These are phyloP conservation scores for Halictus ligatus DNA, from an alignment of 2,888 invertebrate genomes.

Conservation along the genomic window DNA sequence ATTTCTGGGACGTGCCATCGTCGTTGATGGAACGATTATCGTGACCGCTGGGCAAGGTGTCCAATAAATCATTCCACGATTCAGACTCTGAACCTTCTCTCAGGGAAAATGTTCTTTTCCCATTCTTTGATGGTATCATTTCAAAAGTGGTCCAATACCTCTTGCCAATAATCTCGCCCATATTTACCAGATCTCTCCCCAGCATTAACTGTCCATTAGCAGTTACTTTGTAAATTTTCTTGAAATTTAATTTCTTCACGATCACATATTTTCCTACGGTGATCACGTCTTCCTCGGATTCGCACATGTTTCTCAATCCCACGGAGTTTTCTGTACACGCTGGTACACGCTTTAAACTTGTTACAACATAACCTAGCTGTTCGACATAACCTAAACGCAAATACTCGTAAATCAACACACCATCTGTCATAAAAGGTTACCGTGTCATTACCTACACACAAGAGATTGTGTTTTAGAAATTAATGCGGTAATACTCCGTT, in stretches of 20 bases:
- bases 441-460: not conserved
- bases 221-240: conserved; percentile 91
- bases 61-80: conserved; percentile 87
- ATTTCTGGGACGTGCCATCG: conserved; percentile 91
- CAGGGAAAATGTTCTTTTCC: conserved; percentile 68
- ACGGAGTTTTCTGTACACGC: not conserved
- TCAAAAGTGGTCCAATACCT: conserved; percentile 91
- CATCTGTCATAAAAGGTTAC: not conserved
- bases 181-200: conserved; percentile 89
- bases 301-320: conserved; percentile 44
- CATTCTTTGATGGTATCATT: conserved; percentile 87
- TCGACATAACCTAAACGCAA: not conserved
- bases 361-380: not conserved
- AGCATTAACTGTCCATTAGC: conserved; percentile 87
- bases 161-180: conserved; percentile 88
- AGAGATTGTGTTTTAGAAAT: not conserved
- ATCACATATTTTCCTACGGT: conserved; percentile 90
- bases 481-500: not conserved
- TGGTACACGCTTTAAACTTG: not conserved
- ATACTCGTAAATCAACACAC: not conserved
- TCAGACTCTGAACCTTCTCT: conserved; percentile 85
- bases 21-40: conserved; percentile 95
- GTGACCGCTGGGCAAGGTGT: conserved; percentile 87
- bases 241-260: conserved; percentile 91
- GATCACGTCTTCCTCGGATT: conserved; percentile 83